Percentiles rank a stretch among this genome's conserved stretches.
phyloP scores from a whole-genome alignment of 2,888 invertebrate species.

The Polyommatus icarus region DNA sequence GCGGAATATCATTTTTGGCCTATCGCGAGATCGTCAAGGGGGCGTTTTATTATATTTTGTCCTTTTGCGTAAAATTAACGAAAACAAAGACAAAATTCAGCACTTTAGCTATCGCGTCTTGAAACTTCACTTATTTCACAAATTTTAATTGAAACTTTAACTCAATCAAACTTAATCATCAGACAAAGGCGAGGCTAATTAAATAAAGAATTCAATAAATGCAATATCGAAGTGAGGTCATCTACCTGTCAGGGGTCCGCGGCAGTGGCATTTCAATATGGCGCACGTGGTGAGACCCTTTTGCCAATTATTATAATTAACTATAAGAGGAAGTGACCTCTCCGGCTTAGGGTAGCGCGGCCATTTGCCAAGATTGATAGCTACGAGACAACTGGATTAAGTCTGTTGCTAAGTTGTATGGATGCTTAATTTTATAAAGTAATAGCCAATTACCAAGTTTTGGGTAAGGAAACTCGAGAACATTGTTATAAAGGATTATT shows the following conservation, averaged over 20 bases:
- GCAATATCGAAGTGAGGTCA: conserved; percentile 19
- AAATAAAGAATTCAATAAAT: conserved; percentile 23
- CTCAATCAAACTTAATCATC: not conserved
- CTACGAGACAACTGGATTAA: conserved; percentile 72
- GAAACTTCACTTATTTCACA: not conserved
- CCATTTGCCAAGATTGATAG: conserved; percentile 75
- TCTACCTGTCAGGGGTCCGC: conserved; percentile 44
- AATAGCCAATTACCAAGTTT: conserved; percentile 34
- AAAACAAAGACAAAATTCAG: not conserved
- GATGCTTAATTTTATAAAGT: conserved; percentile 40
- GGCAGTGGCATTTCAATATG: conserved; percentile 54
- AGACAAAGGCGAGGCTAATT: not conserved
- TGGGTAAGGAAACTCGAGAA: conserved; percentile 24
- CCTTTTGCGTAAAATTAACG: not conserved
- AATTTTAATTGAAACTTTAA: conserved; percentile 3
- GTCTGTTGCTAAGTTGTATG: conserved; percentile 58
- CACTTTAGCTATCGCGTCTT: not conserved
- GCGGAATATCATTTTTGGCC: not conserved
- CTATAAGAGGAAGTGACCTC: conserved; percentile 77
- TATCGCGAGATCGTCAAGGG: not conserved
- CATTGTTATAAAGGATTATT: conserved; percentile 30
- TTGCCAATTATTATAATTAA: conserved; percentile 78
- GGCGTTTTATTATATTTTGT: not conserved
- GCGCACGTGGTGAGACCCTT: conserved; percentile 58
- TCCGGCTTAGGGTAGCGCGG: conserved; percentile 62